These are phyloP conservation scores for Saxidomus purpurata DNA, from an alignment of 1,140 invertebrate genomes.

Conservation along the genomic window DNA sequence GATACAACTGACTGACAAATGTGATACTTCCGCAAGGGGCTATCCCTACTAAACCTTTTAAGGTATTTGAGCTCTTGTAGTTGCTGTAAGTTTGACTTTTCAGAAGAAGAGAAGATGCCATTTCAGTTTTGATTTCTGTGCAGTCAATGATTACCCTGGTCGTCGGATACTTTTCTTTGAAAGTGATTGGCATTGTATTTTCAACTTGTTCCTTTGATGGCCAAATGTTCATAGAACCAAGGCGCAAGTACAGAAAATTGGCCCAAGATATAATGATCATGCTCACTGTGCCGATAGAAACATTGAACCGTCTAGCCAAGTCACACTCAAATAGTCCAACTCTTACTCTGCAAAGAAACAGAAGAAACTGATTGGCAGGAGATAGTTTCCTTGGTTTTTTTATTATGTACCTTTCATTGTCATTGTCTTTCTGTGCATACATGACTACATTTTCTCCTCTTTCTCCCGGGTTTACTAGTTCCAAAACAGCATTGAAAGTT, in stretches of 20 bases:
- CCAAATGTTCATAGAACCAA: constrained; percentile 48
- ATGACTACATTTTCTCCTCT: constrained; percentile 32
- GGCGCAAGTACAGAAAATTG: constrained; percentile 30
- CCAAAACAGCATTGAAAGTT: constrained; percentile 35
- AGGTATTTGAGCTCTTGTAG: constrained; percentile 65
- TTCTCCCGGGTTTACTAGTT: constrained; percentile 39
- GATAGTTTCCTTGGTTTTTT: constrained; percentile 12
- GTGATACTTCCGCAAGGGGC: constrained; percentile 54
- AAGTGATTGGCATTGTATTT: constrained; percentile 14
- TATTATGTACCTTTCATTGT: not conserved
- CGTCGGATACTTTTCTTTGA: constrained; percentile 41
- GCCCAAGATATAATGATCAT: constrained; percentile 43
- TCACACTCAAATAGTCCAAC: constrained; percentile 43
- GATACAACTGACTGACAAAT: constrained; percentile 44
- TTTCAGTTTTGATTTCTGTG: constrained; percentile 58
- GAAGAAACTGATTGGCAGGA: constrained; percentile 39
- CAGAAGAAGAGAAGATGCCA: constrained; percentile 36
- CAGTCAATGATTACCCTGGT: constrained; percentile 67
- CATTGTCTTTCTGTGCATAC: constrained; percentile 13
- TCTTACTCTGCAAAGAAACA: constrained; percentile 31
- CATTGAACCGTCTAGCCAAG: constrained; percentile 38
- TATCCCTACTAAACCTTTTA: constrained; percentile 58
- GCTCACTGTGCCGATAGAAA: constrained; percentile 33
- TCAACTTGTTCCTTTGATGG: constrained; percentile 33
- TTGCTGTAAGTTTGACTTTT: constrained; percentile 40